Percentiles rank a stretch among this genome's conserved stretches.
Conservation (phyloP, 64 coral and sea anemone genomes). For the Hydrozoanthus tunicans region DNA sequence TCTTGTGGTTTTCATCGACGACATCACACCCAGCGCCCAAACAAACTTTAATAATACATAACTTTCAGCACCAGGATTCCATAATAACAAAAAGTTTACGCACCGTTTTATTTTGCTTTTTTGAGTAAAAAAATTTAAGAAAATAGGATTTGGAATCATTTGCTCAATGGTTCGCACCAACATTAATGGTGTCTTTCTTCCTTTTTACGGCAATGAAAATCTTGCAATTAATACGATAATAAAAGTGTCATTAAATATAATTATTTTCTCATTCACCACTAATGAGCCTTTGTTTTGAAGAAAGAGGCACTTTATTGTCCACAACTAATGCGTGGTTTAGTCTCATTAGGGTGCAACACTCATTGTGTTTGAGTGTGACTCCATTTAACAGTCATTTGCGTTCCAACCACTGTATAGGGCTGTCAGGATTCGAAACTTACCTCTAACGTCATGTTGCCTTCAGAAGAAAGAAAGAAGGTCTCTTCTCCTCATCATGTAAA, state of each 20-base stretch:
- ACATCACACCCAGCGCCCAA: background rate
- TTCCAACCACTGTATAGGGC: background rate
- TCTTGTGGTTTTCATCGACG: conserved; percentile 16
- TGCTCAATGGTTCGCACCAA: too few relatives aligned
- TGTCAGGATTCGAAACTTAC: background rate
- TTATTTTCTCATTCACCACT: conserved; percentile 51
- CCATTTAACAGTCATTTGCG: background rate
- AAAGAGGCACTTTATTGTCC: conserved; percentile 40
- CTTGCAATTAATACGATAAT: background rate
- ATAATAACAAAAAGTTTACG: conserved; percentile 24
- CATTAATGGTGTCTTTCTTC: too few relatives aligned
- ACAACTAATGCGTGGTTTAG: conserved; percentile 29
- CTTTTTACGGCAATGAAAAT: too few relatives aligned
- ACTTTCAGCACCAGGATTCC: conserved; percentile 22
- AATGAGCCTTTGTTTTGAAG: conserved; percentile 60
- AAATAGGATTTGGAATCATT: background rate
- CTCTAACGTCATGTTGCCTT: conserved; percentile 9
- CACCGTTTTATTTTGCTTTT: background rate
- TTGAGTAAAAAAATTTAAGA: background rate
- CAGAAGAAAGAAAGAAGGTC: background rate
- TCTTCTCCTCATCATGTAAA: conserved; percentile 59
- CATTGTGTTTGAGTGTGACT: conserved; percentile 23
- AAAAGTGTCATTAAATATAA: conserved; percentile 55
- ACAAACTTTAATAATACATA: conserved; percentile 41
- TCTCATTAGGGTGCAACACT: conserved; percentile 13